These are phyloP conservation scores for Staurois parvus DNA, from an alignment of 2,797 vertebrate species.

Conservation along the genomic window DNA sequence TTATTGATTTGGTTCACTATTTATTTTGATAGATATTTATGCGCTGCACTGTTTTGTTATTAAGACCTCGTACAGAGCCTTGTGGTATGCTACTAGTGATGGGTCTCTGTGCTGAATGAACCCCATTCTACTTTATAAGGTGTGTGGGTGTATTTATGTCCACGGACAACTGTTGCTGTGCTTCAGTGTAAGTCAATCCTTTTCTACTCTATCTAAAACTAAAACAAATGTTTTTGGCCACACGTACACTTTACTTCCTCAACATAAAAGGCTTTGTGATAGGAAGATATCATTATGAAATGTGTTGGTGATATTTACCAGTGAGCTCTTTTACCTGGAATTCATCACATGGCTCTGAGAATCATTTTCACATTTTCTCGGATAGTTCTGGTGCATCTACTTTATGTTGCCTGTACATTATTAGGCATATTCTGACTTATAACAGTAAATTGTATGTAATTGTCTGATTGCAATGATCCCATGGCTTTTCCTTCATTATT, in stretches of 20 bases:
- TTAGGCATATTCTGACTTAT: neutral
- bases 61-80: no score
- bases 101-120: no score
- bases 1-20: no score
- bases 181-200: no score
- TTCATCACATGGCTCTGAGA: neutral
- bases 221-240: neutral
- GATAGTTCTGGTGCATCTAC: neutral
- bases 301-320: neutral
- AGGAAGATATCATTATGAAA: neutral
- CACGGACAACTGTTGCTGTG: no score
- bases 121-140: no score
- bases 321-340: neutral
- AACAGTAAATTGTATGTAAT: slow-evolving; percentile 12
- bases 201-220: no score
- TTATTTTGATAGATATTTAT: no score
- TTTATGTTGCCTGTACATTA: neutral
- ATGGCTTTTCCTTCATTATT: slow-evolving; percentile 5
- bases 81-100: no score
- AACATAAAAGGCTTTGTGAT: neutral
- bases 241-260: neutral
- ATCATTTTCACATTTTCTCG: neutral
- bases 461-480: slow-evolving; percentile 25
- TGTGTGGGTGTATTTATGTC: no score
- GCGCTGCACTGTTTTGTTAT: no score